These are phyloP conservation scores for Aphodius sticticus DNA, from an alignment of 2,888 invertebrate genomes.

Conservation along the genomic window DNA sequence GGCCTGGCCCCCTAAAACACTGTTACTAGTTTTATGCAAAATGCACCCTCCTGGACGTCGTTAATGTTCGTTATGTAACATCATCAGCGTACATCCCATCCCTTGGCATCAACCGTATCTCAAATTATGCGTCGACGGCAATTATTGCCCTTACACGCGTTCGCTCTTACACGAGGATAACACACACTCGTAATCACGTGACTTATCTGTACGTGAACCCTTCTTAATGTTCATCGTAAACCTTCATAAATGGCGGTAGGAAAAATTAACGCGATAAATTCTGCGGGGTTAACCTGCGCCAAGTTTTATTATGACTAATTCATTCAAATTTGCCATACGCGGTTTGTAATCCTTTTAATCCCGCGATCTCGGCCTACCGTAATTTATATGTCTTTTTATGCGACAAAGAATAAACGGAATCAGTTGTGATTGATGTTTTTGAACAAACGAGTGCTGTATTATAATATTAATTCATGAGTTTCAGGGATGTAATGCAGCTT, in stretches of 20 bases:
- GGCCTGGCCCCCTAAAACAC: background rate
- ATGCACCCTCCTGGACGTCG: background rate
- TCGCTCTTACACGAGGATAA: background rate
- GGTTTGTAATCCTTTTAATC: background rate
- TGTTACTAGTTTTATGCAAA: background rate
- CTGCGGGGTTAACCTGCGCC: background rate
- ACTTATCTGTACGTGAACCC: background rate
- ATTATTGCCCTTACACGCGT: background rate
- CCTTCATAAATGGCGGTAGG: background rate
- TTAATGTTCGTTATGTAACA: background rate
- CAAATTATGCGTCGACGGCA: background rate
- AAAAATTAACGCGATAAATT: slow-evolving; percentile 4
- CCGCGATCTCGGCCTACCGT: background rate
- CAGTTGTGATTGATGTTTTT: no score
- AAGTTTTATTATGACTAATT: background rate
- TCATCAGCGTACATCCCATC: background rate
- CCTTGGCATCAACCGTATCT: slow-evolving; percentile 4
- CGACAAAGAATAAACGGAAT: background rate
- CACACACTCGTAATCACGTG: background rate
- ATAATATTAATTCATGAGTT: no score
- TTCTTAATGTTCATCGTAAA: background rate
- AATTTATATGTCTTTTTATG: background rate
- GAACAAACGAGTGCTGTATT: no score
- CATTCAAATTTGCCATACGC: background rate
- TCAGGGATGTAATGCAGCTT: no score